Base-by-base conservation (phyloP, 2,888 invertebrate species). In the Lasioglossum lativentre region DNA sequence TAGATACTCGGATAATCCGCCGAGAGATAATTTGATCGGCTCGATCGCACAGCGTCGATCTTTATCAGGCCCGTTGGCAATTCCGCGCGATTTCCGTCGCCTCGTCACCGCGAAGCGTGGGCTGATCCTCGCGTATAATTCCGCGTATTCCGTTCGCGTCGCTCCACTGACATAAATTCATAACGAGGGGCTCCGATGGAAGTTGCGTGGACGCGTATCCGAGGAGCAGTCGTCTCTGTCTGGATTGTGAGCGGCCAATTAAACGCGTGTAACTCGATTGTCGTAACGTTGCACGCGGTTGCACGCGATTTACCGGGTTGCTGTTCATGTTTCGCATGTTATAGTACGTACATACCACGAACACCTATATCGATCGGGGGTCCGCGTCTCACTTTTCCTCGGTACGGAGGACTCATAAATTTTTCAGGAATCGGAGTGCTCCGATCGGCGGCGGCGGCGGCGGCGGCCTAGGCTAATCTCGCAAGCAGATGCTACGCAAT, bases 401-500 rank as follows among this genome's bases (percentile, higher is more conserved):
- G 34, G 38, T 27, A 63, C 72, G 74, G 66, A 66, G 71, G 45
- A 73, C 87, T 89, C 88, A 89, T 90, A 90, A 90, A 88, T 91
- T 88, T 91, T 91, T 91, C 87, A 88, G 83, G 78, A 88, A 88
- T 78, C 87, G 85, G 87, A 89, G 89, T 86, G 85, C 86, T 85
- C 89, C 80, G 86, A 86, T 88, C 87, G 88, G 8, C 86, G n/a
- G n/a, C n/a, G n/a, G n/a, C n/a, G n/a, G n/a, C n/a, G n/a, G 86
- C 75, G 89, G n/a, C n/a, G 34, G 47, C 47, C 47, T 52, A 52
- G 88, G 87, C 91, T 92, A 92, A 92, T 92, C 92, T 91, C 86
- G 89, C 90, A 83, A 90, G 90, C 92, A 92, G 92, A 92, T 90
- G 91, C 92, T 91, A 85, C 88, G 90, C 90, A 84, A 91, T 91